Base-by-base conservation (phyloP, 2,113 vertebrate species). In the Sapajus apella region DNA sequence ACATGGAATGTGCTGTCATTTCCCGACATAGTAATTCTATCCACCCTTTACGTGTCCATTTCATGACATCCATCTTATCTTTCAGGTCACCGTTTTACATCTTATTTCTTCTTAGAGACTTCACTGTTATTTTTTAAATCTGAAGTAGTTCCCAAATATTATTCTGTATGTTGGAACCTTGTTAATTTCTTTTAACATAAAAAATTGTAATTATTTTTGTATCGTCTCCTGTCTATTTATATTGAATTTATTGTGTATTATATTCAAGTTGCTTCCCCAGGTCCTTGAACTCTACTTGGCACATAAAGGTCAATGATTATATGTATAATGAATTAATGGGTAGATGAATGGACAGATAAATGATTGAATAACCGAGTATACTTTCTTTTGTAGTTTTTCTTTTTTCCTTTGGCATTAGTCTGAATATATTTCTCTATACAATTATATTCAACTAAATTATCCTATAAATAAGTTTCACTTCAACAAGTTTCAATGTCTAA, bases 351-450 rank as follows among this genome's bases (percentile, higher is more conserved):
- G 43, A 83, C 16, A 40, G 25, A 37, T 77, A 37, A 79, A 40
- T 32, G 66, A 68, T 5, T 89, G 30, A 85, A 84, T 35, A 89
- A 73, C n/a, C 86, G 11, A 47, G 20, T n/a, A 18, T 1, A 56
- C 2, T 80, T 89, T 88, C 21, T 14, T 40, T 58, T 52, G 52
- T 43, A 70, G 40, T 52, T 47, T 47, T 12, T 79, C 21, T 83
- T n/a, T 94, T 95, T 89, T 64, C n/a, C 47, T 70, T 86, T 92
- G 32, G 32, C 21, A 76, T 82, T 81, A 94, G n/a, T 8, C 16
- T 95, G 85, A 89, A 83, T 35, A 30, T 50, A 89, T 76, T 76
- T 89, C 10, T 56, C 13, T 95, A 20, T 27, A 25, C 9, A 90
- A 72, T 14, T 56, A 56, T 64, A 88, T 75, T 81, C 2, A 47